Base-by-base conservation (phyloP, 2,888 invertebrate species). In the Lasius platythorax region DNA sequence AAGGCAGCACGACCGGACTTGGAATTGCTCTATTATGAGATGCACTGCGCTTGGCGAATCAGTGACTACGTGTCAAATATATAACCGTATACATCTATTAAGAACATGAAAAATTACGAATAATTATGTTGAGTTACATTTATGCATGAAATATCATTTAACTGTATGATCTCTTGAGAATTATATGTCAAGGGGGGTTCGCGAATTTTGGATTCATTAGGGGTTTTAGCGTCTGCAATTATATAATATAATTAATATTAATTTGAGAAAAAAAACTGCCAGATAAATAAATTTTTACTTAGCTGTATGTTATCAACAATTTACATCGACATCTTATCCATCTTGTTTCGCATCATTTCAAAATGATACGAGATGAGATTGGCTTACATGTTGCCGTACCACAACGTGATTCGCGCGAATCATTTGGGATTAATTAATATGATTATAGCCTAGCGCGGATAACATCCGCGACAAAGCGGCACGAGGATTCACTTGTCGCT, bases 1-100 rank as follows among this genome's bases (percentile, higher is more conserved):
- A 53, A 53, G 33, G 40, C 53, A 64, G 40, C 67, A 64, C 82
- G 72, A 68, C 33, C 30, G 4, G 84, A 81, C 82, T 90, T 12
- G 63, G 66, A 91, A 90, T 90, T 11, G 73, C 82, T 83, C 82
- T 75, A 88, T 90, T 86, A 87, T 12, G 28, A 81, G 12, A 66
- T 50, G 30, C 9, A 43, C 30, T 37, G 43, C 15, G 43, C n/a
- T 33, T 53, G 8, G 11, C 28, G 5, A 63, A 68, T 68, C 28
- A 53, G 8, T 30, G 12, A 1, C 8, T 15, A n/a, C 28, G n/a
- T 37, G 11, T 61, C 43, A 2, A 15, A 37, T 23, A 28, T 5
- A 37, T 5, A 5, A 18, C 23, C 33, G 0, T n/a, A 23, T 23
- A 15, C 12, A 4, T 63, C 6, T 12, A 1, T 46, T 15, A 23